These are phyloP conservation scores for Apodemia mormo DNA, from an alignment of 2,888 invertebrate species.

Conservation along the genomic window DNA sequence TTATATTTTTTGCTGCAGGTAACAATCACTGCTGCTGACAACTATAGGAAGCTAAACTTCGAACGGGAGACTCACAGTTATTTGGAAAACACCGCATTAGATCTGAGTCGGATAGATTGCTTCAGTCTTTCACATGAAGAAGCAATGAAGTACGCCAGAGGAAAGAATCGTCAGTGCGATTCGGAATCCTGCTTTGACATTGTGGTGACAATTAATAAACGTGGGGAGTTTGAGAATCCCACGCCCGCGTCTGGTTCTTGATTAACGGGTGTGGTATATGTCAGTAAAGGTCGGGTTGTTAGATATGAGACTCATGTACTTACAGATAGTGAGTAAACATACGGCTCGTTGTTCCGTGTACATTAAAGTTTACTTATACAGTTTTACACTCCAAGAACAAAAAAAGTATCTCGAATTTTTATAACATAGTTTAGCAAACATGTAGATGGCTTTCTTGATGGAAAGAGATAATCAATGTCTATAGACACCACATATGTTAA, in stretches of 20 bases:
- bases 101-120: slow-evolving; percentile 64
- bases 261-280: slow-evolving; percentile 7
- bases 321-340: background rate
- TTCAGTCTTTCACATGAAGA: slow-evolving; percentile 69
- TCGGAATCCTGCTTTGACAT: slow-evolving; percentile 57
- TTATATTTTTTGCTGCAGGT: slow-evolving; percentile 47
- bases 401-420: background rate
- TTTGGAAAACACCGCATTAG: slow-evolving; percentile 56
- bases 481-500: too few relatives aligned
- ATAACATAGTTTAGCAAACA: too few relatives aligned
- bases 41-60: slow-evolving; percentile 57
- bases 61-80: slow-evolving; percentile 67
- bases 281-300: background rate
- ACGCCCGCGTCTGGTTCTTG: slow-evolving; percentile 26
- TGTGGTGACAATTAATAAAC: slow-evolving; percentile 39
- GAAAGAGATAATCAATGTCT: too few relatives aligned
- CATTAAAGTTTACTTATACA: background rate
- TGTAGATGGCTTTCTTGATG: too few relatives aligned
- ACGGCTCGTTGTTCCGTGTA: too few relatives aligned
- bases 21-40: slow-evolving; percentile 56
- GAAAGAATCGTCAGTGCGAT: slow-evolving; percentile 58
- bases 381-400: background rate
- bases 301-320: background rate
- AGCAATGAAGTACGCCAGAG: slow-evolving; percentile 62
- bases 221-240: slow-evolving; percentile 23